Base-by-base conservation (phyloP, 1,140 invertebrate species). In the Arctopsyche grandis region DNA sequence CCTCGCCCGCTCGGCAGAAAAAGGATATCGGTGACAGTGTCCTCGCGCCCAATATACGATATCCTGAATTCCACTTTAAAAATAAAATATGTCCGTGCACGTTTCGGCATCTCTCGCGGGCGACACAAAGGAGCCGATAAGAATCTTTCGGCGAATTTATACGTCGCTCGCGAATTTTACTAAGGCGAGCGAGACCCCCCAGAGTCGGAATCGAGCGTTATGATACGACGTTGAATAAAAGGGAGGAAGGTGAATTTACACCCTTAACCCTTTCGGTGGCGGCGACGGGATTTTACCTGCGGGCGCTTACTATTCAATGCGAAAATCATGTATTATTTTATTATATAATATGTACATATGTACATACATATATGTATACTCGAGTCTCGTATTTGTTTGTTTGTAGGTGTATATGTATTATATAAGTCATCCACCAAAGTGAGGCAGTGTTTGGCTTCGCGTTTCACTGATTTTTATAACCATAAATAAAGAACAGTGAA, bases 31-130 rank as follows among this genome's bases (percentile, higher is more conserved):
- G 48, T 16, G 48, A 16, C 48, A 3, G 16, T 52, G 48, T 52
- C 48, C 29, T 12, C 48, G 10, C 48, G 48, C 48, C 29, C 48
- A 52, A 52, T 52, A 52, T 52, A 52, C 48, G 48, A 52, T 52
- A 52, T 52, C 48, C 48, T 52, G 48, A 52, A 52, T 52, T 52
- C 48, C 16, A 52, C 48, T 52, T 52, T 52, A 52, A 52, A 52
- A 52, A 52, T 52, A 52, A 52, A 52, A 52, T 52, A 52, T 52
- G 48, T 52, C 48, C 48, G 48, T 52, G 48, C 48, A 52, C 48
- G 48, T 52, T 52, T 52, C 48, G 48, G 48, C 10, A 10, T 52
- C 48, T 52, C 48, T 52, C 16, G 48, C 48, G 48, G 16, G 48
- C 48, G 48, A 52, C 48, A 52, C 10, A 52, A 52, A 52, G 16